phyloP scores from a whole-genome alignment of 2,888 invertebrate species.

The Osmoderma eremita region DNA sequence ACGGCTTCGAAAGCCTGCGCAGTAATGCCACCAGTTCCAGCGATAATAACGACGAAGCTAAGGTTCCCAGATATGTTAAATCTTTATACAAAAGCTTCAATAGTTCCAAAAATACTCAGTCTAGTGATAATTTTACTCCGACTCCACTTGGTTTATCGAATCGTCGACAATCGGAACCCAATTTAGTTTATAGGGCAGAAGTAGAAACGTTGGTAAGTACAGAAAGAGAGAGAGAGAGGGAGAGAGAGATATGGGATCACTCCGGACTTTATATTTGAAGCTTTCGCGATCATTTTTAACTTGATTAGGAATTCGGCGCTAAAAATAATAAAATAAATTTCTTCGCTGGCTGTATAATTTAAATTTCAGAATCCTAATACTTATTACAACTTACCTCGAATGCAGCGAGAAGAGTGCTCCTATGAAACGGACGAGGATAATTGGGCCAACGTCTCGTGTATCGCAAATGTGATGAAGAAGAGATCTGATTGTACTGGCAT shows the following conservation, averaged over 20 bases:
- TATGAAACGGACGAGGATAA: constrained; percentile 36
- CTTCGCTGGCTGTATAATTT: background rate
- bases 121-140: constrained; percentile 1
- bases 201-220: constrained; percentile 34
- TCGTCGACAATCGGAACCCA: constrained; percentile 37
- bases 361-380: constrained; percentile 13
- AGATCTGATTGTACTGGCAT: constrained; percentile 39
- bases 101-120: constrained; percentile 6
- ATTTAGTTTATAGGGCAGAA: constrained; percentile 34
- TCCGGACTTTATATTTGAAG: no score
- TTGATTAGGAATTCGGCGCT: no score
- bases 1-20: constrained; percentile 87
- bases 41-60: constrained; percentile 53
- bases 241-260: no score
- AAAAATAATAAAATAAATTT: no score
- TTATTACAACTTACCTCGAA: background rate
- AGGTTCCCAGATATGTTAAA: constrained; percentile 23
- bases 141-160: constrained; percentile 12
- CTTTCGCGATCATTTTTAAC: background rate
- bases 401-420: constrained; percentile 1
- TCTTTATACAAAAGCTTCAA: background rate
- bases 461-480: constrained; percentile 34
- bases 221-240: no score
- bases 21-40: constrained; percentile 77
- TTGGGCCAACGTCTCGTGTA: constrained; percentile 26